A percentile compares a stretch with the other conserved stretches of the same genome.
These are phyloP conservation scores for Lasius fuliginosus DNA, from an alignment of 2,888 invertebrate species.

Conservation along the genomic window DNA sequence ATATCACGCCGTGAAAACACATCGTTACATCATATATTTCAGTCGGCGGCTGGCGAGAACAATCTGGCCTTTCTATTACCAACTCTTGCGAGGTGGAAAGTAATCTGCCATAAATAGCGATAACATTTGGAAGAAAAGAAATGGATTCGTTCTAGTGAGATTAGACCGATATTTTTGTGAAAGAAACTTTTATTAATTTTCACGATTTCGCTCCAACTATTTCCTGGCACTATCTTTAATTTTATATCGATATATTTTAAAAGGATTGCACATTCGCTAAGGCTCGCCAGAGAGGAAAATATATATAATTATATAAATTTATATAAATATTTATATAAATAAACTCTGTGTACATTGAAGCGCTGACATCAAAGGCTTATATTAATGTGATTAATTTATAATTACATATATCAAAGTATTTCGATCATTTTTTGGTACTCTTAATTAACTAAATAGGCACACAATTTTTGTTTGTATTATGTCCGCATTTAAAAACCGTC, in stretches of 20 bases:
- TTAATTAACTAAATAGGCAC: background rate
- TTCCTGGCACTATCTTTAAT: background rate
- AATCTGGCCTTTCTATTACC: conserved; percentile 46
- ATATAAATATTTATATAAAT: no score
- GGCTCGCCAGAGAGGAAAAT: background rate
- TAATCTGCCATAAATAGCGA: conserved; percentile 66
- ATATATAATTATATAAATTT: background rate
- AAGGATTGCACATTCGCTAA: background rate
- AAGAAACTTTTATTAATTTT: conserved; percentile 11
- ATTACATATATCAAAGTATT: background rate
- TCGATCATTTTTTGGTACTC: background rate
- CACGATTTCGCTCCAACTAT: background rate
- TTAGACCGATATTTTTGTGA: conserved; percentile 7
- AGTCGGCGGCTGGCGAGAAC: conserved; percentile 40
- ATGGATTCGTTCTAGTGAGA: conserved; percentile 1
- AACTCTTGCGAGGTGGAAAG: conserved; percentile 54
- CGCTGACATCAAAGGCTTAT: background rate
- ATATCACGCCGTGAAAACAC: conserved; percentile 70
- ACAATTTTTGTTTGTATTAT: background rate
- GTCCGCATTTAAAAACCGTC: background rate
- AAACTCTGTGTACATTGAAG: background rate
- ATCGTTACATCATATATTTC: conserved; percentile 76
- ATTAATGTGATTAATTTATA: background rate
- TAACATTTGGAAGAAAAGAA: conserved; percentile 29
- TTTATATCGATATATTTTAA: background rate